A percentile compares a stretch with the other conserved stretches of the same genome.
These are phyloP conservation scores for Gasterosteus aculeatus DNA, from an alignment of 2,113 vertebrate species.

Conservation along the genomic window DNA sequence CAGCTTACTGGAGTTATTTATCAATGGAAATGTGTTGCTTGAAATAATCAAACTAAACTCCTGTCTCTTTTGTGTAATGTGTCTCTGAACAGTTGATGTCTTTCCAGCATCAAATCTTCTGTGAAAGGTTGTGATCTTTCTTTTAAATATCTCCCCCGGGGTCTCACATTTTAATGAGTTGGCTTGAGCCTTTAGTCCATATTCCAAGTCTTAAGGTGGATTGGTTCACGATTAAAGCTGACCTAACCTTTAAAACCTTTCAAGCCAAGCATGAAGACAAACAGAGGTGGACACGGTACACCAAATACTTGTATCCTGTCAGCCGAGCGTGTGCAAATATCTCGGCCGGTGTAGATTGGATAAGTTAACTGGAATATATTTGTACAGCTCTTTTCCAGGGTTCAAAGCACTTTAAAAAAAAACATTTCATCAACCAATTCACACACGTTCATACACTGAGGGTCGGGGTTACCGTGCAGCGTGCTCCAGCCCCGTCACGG, in stretches of 20 bases:
- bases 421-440: no score
- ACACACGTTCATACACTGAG: no score
- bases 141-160: constrained; percentile 49
- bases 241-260: constrained; percentile 13
- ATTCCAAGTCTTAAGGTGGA: constrained; percentile 41
- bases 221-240: constrained; percentile 42
- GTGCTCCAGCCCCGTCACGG: no score
- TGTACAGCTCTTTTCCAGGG: no score
- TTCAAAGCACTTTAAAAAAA: no score
- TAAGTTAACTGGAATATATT: background rate
- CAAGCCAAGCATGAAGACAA: constrained; percentile 11
- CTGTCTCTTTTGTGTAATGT: constrained; percentile 45
- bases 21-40: background rate
- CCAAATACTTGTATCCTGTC: background rate
- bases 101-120: constrained; percentile 45
- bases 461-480: no score
- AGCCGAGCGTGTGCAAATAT: background rate
- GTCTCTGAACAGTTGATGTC: constrained; percentile 38
- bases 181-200: constrained; percentile 53
- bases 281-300: background rate
- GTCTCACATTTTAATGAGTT: constrained; percentile 60
- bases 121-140: constrained; percentile 56
- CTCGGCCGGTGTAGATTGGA: background rate
- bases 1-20: no score
- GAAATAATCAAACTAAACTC: constrained; percentile 9